These are phyloP conservation scores for Tenthredo amoena DNA, from an alignment of 2,888 invertebrate species.

Conservation along the genomic window DNA sequence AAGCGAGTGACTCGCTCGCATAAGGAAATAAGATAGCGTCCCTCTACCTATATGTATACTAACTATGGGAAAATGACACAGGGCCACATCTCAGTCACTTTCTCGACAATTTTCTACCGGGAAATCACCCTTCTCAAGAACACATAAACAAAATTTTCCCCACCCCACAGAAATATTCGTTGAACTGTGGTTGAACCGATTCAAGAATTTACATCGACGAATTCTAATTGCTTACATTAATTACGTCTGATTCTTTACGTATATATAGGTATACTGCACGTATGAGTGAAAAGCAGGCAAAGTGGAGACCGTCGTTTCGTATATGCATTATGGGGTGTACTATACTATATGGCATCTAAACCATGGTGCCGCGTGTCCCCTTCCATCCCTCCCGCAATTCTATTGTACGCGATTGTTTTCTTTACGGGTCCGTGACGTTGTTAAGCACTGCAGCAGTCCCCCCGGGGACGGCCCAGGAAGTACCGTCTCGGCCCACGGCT, in stretches of 20 bases:
- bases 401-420: conserved; percentile 30
- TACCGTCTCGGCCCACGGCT: conserved; percentile 30
- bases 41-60: background rate
- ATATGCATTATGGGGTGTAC: background rate
- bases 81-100: background rate
- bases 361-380: background rate
- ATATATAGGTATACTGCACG: too few species aligned
- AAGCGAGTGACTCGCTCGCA: background rate
- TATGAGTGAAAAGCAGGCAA: background rate
- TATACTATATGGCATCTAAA: background rate
- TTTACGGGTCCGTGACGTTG: conserved; percentile 37
- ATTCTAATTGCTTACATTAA: too few species aligned
- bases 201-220: too few species aligned
- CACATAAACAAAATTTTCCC: background rate
- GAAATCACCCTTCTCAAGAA: background rate
- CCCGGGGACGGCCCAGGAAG: background rate
- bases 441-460: conserved; percentile 12
- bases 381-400: conserved; percentile 27
- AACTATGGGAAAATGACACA: background rate
- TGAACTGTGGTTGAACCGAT: too few species aligned
- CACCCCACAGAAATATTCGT: too few species aligned
- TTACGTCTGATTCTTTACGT: too few species aligned
- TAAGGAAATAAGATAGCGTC: background rate
- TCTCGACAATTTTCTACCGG: background rate
- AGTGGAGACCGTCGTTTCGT: background rate